These are phyloP conservation scores for Portunus trituberculatus DNA, from an alignment of 1,140 invertebrate species.

Conservation along the genomic window DNA sequence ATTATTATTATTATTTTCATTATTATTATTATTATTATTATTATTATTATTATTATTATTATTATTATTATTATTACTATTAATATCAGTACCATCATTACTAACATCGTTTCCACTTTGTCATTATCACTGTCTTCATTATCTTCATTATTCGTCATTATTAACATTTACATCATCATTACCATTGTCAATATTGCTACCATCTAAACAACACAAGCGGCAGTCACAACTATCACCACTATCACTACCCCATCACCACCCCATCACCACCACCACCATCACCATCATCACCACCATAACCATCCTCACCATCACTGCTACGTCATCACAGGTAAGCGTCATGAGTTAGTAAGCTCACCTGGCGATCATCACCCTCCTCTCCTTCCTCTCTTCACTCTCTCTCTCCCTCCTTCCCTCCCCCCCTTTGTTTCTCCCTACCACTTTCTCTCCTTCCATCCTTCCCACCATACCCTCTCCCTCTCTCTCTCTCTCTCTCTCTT, in stretches of 20 bases:
- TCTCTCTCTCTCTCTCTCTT: background rate
- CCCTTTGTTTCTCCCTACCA: background rate
- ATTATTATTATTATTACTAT: too few species aligned
- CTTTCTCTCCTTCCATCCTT: background rate
- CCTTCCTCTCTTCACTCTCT: background rate
- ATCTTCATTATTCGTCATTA: background rate
- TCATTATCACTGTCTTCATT: background rate
- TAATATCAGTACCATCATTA: too few species aligned
- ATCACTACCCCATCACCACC: background rate
- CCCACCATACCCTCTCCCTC: background rate
- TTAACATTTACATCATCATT: background rate
- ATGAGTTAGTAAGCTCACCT: background rate
- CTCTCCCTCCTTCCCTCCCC: background rate
- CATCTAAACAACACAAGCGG: background rate
- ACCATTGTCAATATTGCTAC: background rate
- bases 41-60: too few species aligned
- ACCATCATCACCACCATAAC: background rate
- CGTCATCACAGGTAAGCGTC: conserved; percentile 2
- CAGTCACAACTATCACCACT: background rate
- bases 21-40: too few species aligned
- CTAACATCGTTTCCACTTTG: too few species aligned
- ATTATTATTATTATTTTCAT: too few species aligned
- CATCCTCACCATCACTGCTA: background rate
- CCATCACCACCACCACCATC: background rate
- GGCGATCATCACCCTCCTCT: background rate